Conservation (phyloP, 1,140 invertebrate genomes). For the Drosophila auraria region DNA sequence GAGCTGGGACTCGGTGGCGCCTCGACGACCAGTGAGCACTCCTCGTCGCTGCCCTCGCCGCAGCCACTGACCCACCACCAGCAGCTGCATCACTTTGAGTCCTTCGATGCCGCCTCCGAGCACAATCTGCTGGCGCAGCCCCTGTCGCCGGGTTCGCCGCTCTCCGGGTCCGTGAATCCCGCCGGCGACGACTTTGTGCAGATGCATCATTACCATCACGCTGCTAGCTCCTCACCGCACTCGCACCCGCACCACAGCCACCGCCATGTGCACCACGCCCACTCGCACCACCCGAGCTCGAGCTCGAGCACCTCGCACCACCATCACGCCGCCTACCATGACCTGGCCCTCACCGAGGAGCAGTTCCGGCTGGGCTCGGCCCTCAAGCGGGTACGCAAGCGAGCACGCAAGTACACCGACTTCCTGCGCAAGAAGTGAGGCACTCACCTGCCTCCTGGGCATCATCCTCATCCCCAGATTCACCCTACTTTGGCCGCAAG, state of each 20-base stretch:
- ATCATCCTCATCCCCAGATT: constrained; percentile 61
- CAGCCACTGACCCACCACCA: constrained; percentile 39
- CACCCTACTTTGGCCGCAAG: constrained; percentile 80
- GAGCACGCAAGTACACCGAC: constrained; percentile 83
- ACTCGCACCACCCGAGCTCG: constrained; percentile 41
- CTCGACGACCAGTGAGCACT: constrained; percentile 76
- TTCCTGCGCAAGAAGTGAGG: constrained; percentile 83
- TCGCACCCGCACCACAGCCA: constrained; percentile 49
- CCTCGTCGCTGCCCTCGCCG: constrained; percentile 70
- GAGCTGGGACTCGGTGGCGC: constrained; percentile 11
- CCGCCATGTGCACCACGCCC: constrained; percentile 32
- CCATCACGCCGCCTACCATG: constrained; percentile 7
- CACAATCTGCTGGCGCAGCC: constrained; percentile 76
- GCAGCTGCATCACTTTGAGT: constrained; percentile 71
- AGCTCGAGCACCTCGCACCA: constrained; percentile 16
- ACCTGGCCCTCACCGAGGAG: constrained; percentile 53
- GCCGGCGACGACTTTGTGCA: constrained; percentile 67
- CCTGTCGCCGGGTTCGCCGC: constrained; percentile 69
- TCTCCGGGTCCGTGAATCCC: constrained; percentile 70
- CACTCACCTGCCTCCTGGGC: constrained; percentile 37
- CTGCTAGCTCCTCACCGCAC: constrained; percentile 35
- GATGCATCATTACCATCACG: constrained; percentile 70
- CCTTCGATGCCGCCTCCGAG: constrained; percentile 78
- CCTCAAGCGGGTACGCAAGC: constrained; percentile 80
- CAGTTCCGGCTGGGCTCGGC: constrained; percentile 79